Base-by-base conservation (phyloP, 2,888 invertebrate species). In the Perithous albicinctus region DNA sequence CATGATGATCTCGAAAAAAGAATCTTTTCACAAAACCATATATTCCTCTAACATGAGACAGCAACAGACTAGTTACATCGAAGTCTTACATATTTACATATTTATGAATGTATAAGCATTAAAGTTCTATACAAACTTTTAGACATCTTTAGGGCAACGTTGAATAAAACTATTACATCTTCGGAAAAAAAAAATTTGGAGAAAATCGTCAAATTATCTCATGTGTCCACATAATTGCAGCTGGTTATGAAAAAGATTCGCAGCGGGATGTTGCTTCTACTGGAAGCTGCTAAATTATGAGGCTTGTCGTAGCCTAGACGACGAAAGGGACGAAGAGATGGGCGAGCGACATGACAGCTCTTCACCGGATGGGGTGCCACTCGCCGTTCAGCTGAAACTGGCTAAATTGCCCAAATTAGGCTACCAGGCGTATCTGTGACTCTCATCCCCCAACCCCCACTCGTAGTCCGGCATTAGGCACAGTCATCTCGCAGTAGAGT, bases 371-470 rank as follows among this genome's bases (percentile, higher is more conserved):
- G 43, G 59, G 43, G 29, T 56, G 70, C 56, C 56, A 43, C 56
- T 70, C 59, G 66, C 61, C 82, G 64, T 73, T 80, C 69, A 84
- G 73, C 75, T 78, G 74, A 70, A 82, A 76, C 66, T 69, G 78
- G 77, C 80, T 67, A 84, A 87, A 87, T 86, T 86, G 85, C 84
- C 82, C 80, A 85, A 87, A 87, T 85, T 82, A 86, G 83, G 75
- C 82, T 79, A 76, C 74, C 77, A 84, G 78, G 84, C 84, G 85
- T 79, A 82, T 79, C 79, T 70, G 66, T 70, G 69, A 51, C 54
- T 69, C 69, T 69, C 69, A 67, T 67, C 67, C 48, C 51, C 43
- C 15, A 23, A 6, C 10, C 51, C n/a, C 69, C 41, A 41, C 56
- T 56, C 41, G 43, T 12, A 70, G 70, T 43, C 20, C 41, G 29